These are phyloP conservation scores for Drosophila limbata DNA, from an alignment of 2,888 invertebrate genomes.

Conservation along the genomic window DNA sequence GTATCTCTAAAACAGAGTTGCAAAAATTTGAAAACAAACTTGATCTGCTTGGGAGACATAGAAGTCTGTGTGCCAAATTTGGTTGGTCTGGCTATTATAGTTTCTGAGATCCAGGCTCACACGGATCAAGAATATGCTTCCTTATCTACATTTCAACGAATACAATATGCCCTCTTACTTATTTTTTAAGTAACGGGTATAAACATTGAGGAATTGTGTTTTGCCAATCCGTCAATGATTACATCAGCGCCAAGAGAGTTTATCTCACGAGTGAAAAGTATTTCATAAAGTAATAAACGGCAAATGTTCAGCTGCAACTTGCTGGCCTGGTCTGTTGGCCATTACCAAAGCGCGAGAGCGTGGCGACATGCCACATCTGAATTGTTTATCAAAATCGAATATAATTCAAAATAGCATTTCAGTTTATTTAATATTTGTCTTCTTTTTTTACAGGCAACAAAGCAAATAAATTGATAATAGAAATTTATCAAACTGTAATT, in stretches of 20 bases:
- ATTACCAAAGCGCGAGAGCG: conserved; percentile 11
- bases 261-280: conserved; percentile 3
- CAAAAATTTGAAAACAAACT: no score
- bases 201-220: conserved; percentile 8
- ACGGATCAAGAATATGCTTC: no score
- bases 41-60: no score
- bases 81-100: no score
- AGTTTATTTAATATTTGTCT: neutral
- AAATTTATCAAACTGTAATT: neutral
- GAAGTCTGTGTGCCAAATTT: no score
- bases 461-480: conserved; percentile 1
- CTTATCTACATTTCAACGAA: no score
- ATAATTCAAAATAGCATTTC: neutral
- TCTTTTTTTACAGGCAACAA: conserved; percentile 3
- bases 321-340: conserved; percentile 4
- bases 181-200: no score
- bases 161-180: no score
- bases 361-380: conserved; percentile 24
- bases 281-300: no score
- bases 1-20: no score
- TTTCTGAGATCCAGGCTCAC: no score
- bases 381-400: conserved; percentile 6
- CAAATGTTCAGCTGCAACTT: conserved; percentile 10
- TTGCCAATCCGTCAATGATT: neutral
- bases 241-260: conserved; percentile 31